A percentile compares a stretch with the other conserved stretches of the same genome.
These are phyloP conservation scores for Thera britannica DNA, from an alignment of 2,888 invertebrate genomes.

Conservation along the genomic window DNA sequence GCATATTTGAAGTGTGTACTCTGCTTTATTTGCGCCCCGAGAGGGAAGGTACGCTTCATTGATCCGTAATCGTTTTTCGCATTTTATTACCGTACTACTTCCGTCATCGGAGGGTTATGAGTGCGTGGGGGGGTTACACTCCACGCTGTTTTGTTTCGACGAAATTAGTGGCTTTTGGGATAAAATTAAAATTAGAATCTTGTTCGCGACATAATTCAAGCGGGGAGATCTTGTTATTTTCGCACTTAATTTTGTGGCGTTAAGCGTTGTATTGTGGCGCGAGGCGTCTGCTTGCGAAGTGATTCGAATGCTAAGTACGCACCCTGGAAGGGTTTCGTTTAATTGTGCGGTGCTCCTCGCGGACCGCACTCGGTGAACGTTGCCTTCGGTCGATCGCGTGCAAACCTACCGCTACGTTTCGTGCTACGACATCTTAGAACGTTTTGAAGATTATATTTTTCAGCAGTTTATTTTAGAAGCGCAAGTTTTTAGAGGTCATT, in stretches of 20 bases:
- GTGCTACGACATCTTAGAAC: conserved; percentile 4
- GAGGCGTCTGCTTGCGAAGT: conserved; percentile 65
- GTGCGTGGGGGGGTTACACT: conserved; percentile 52
- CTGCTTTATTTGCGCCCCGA: conserved; percentile 80
- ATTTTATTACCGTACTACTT: conserved; percentile 73
- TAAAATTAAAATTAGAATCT: conserved; percentile 60
- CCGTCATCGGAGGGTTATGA: conserved; percentile 71
- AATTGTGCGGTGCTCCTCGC: conserved; percentile 70
- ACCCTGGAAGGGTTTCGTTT: conserved; percentile 70
- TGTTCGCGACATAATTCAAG: conserved; percentile 66
- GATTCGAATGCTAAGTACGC: conserved; percentile 80
- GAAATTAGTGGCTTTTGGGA: conserved; percentile 61
- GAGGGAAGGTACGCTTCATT: conserved; percentile 82
- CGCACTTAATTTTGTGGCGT: conserved; percentile 75
- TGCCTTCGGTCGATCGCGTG: conserved; percentile 28
- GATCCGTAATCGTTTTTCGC: conserved; percentile 83
- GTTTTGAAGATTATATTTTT: conserved; percentile 1
- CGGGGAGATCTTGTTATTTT: conserved; percentile 69
- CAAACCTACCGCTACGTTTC: not conserved
- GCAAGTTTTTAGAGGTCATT: no score
- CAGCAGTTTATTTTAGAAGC: not conserved
- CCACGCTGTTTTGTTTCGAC: conserved; percentile 52
- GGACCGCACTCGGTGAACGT: conserved; percentile 62
- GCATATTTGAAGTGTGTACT: conserved; percentile 85
- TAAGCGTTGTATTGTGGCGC: conserved; percentile 74